A percentile compares a stretch with the other conserved stretches of the same genome.
phyloP scores from a whole-genome alignment of 2,888 invertebrate genomes.

The Labia minor region DNA sequence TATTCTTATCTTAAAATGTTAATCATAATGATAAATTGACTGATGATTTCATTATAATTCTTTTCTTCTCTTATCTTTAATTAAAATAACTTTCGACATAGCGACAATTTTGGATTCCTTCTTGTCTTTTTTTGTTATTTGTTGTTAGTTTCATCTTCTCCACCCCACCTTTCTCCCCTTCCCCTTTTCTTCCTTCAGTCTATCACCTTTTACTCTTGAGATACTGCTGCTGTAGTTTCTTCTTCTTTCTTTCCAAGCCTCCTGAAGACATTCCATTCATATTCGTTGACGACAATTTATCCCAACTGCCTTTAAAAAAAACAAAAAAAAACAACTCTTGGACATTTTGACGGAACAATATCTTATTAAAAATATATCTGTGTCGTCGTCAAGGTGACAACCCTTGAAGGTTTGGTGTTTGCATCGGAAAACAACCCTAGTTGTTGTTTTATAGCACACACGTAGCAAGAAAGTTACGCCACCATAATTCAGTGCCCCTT shows the following conservation, averaged over 20 bases:
- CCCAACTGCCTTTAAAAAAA: not conserved
- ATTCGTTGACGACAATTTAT: constrained; percentile 3
- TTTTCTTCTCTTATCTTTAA: not conserved
- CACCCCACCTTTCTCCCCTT: not conserved
- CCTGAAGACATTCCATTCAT: not conserved
- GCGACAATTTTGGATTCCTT: not conserved
- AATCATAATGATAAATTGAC: too few relatives aligned
- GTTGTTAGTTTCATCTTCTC: too few relatives aligned
- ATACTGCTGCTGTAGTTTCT: too few relatives aligned
- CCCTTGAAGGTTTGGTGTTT: not conserved
- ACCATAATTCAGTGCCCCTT: not conserved
- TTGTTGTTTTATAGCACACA: not conserved
- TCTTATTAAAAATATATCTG: constrained; percentile 13
- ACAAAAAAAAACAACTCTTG: too few relatives aligned
- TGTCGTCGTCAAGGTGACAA: constrained; percentile 8
- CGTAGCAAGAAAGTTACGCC: not conserved
- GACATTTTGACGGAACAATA: not conserved
- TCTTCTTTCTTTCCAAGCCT: too few relatives aligned
- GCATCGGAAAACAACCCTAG: not conserved
- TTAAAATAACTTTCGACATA: not conserved
- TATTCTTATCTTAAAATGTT: too few relatives aligned
- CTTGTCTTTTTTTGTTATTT: not conserved
- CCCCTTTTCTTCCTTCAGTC: not conserved
- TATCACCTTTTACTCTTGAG: too few relatives aligned
- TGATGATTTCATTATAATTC: not conserved